phyloP scores from a whole-genome alignment of 2,797 vertebrate genomes.

The Gallinago nigripennis region DNA sequence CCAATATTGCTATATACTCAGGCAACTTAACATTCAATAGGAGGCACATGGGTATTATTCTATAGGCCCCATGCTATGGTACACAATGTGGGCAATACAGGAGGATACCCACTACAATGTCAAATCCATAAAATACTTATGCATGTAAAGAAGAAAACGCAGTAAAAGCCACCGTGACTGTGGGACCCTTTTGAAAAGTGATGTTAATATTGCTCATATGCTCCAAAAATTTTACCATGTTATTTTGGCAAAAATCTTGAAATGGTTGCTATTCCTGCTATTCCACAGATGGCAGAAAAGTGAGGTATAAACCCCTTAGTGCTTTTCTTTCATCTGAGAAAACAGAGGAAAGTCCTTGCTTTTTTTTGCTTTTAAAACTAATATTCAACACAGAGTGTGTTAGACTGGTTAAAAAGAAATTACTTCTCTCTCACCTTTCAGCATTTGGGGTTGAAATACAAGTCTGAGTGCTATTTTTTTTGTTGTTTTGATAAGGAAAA shows the following conservation, averaged over 20 bases:
- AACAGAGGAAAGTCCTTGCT: neutral
- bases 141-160: neutral
- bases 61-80: accelerated
- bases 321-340: neutral
- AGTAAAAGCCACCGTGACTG: neutral
- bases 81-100: neutral
- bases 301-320: neutral
- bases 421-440: neutral
- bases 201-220: neutral
- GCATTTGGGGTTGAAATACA: neutral
- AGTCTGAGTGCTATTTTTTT: neutral
- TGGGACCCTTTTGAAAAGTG: neutral
- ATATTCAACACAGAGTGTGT: neutral
- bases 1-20: neutral
- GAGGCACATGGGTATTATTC: neutral
- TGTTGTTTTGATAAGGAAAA: neutral
- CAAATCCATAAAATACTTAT: neutral
- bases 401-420: neutral
- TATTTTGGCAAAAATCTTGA: neutral
- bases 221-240: neutral
- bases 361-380: neutral
- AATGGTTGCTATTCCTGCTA: neutral
- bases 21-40: neutral
- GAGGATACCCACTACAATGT: neutral
- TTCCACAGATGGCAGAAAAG: neutral